These are phyloP conservation scores for Brachyopa scutellaris DNA, from an alignment of 2,888 invertebrate species.

Conservation along the genomic window DNA sequence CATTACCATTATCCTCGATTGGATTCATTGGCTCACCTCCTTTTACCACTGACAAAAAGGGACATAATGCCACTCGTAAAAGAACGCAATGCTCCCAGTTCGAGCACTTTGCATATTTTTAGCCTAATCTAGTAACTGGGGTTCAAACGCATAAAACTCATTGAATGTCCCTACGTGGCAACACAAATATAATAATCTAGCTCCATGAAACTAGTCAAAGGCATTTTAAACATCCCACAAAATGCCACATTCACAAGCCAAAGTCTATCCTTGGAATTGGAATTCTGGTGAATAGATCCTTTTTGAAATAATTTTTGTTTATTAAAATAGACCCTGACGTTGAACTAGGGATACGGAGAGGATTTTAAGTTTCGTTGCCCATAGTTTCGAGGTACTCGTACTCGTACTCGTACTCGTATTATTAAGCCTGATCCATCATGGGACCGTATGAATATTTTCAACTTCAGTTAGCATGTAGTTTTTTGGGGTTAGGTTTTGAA, in stretches of 20 bases:
- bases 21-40: slow-evolving; percentile 25
- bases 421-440: slow-evolving; percentile 34
- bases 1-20: slow-evolving; percentile 54
- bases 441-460: slow-evolving; percentile 45
- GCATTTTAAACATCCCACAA: slow-evolving; percentile 36
- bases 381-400: no score
- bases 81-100: slow-evolving; percentile 48
- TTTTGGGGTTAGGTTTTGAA: neutral
- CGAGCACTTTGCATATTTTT: slow-evolving; percentile 65
- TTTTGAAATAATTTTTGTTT: slow-evolving; percentile 48
- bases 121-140: slow-evolving; percentile 11
- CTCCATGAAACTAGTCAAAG: slow-evolving; percentile 18
- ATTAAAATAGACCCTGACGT: slow-evolving; percentile 62
- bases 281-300: slow-evolving; percentile 35
- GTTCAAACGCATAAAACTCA: slow-evolving; percentile 25
- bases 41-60: neutral
- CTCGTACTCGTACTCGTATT: no score
- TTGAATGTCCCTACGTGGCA: slow-evolving; percentile 19
- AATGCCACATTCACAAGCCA: slow-evolving; percentile 21
- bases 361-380: no score
- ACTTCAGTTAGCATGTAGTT: slow-evolving; percentile 43
- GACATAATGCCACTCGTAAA: slow-evolving; percentile 17
- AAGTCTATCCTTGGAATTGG: neutral
- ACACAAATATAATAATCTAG: slow-evolving; percentile 37
- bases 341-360: no score